Conservation (phyloP, 2,797 vertebrate species). For the Bradypus variegatus region DNA sequence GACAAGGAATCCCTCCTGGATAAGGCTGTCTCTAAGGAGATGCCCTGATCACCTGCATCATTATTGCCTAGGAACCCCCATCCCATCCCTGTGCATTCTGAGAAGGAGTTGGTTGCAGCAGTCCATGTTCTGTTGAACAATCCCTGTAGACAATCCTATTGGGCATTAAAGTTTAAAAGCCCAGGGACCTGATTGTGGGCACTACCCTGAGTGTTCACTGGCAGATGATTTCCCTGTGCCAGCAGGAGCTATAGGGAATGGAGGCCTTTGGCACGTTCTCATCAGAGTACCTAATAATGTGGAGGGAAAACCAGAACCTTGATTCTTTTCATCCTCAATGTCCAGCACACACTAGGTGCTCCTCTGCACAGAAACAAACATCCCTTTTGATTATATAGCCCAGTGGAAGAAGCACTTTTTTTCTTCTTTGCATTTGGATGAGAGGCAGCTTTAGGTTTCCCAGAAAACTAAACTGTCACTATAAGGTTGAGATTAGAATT, state of each 20-base stretch:
- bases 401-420: background rate
- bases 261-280: too few species aligned
- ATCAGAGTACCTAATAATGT: too few species aligned
- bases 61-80: background rate
- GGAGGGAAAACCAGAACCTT: background rate
- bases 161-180: too few species aligned
- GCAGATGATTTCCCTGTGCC: background rate
- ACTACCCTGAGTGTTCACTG: accelerated
- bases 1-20: background rate
- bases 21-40: background rate
- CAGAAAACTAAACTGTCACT: background rate
- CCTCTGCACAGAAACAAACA: background rate
- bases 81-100: background rate
- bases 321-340: background rate
- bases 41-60: background rate
- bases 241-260: background rate
- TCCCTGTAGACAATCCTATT: background rate
- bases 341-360: background rate
- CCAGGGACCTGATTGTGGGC: accelerated
- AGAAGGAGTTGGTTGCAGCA: background rate
- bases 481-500: background rate
- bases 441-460: background rate
- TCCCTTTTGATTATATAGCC: background rate
- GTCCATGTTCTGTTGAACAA: background rate
- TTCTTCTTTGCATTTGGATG: accelerated